Conservation (phyloP, 2,113 vertebrate species). For the Calonectris borealis region DNA sequence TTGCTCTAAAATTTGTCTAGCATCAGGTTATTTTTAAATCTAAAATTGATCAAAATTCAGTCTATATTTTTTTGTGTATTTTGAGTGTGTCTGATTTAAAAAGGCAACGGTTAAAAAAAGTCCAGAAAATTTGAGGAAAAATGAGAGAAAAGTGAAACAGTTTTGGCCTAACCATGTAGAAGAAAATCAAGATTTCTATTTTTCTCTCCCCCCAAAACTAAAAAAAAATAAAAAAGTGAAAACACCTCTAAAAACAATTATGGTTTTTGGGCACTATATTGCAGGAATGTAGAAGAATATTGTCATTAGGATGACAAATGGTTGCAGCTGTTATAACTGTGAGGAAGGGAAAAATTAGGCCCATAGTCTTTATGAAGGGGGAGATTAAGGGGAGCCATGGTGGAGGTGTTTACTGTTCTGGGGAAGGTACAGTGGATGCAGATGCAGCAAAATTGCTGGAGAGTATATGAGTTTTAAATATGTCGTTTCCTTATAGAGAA, state of each 20-base stretch:
- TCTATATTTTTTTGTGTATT: neutral
- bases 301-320: neutral
- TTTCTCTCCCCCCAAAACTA: neutral
- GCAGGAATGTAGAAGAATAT: neutral
- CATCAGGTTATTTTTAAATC: neutral
- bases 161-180: neutral
- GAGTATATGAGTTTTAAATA: neutral
- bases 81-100: neutral
- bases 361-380: neutral
- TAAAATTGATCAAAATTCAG: neutral
- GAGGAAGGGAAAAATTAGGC: neutral
- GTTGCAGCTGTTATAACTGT: neutral
- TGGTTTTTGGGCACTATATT: neutral
- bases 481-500: neutral
- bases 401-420: neutral
- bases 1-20: neutral
- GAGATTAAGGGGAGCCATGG: neutral
- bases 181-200: neutral
- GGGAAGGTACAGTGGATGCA: neutral
- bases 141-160: neutral
- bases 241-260: neutral
- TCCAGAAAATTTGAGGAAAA: neutral
- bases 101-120: neutral
- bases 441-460: neutral
- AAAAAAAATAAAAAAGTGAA: neutral